A percentile compares a stretch with the other conserved stretches of the same genome.
Conservation (phyloP, 1,140 invertebrate genomes). For the Ladona fulva region DNA sequence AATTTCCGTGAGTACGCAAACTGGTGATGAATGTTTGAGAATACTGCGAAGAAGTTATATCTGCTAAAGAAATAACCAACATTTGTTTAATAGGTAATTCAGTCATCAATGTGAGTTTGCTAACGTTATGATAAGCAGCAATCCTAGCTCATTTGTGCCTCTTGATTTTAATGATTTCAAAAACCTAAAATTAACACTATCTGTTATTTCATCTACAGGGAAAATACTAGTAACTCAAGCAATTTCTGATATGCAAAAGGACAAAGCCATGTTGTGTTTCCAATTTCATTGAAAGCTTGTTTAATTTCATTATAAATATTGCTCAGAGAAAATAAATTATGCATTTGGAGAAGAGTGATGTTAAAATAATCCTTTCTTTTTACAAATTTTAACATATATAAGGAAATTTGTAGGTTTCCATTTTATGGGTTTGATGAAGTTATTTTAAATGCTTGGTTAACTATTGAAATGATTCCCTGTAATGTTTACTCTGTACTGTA, state of each 20-base stretch:
- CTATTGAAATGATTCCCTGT: too few relatives aligned
- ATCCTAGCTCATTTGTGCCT: neutral
- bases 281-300: neutral
- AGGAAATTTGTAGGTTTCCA: too few relatives aligned
- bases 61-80: neutral
- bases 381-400: too few relatives aligned
- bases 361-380: too few relatives aligned
- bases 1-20: constrained; percentile 5
- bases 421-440: too few relatives aligned
- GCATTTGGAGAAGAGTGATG: neutral
- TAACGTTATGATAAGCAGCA: neutral
- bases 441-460: too few relatives aligned
- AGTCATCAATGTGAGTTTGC: constrained; percentile 5
- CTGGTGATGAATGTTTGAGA: neutral
- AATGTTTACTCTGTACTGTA: too few relatives aligned
- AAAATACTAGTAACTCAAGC: too few relatives aligned
- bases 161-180: too few relatives aligned
- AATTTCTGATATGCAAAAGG: too few relatives aligned
- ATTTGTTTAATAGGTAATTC: neutral
- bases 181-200: too few relatives aligned
- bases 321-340: neutral
- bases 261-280: neutral
- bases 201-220: too few relatives aligned
- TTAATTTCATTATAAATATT: constrained; percentile 7
- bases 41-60: neutral